Evolutionary conservation across 1,140 invertebrate genomes (phyloP), one percentile per base, ranked within the genome.

Genomic region (Caligus rogercresseyi): DNA sequence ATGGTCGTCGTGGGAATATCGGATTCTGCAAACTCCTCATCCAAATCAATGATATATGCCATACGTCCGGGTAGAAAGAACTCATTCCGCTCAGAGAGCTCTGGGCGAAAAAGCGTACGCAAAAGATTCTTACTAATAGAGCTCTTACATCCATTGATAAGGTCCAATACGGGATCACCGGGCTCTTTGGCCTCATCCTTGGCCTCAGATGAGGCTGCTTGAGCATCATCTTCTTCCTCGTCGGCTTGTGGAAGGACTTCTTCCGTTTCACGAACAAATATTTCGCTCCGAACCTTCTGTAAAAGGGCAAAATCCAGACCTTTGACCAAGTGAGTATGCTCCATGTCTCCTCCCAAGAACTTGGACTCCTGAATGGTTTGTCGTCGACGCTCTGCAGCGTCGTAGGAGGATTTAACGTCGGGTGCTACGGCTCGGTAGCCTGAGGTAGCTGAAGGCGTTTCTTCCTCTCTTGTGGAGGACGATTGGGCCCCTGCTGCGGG

Each of bases 251-350:
- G 7, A 56, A 18, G 18, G 4, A 25, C 2, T 21, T 25, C 54
- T 43, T 62, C 60, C 1, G 26, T 20, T 26, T 63, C 61, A n/a
- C 61, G 52, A 56, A 15, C 15, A 23, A 31, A n/a, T 57, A 57
- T 65, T 21, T 65, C 54, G 58, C 62, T 55, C 4, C 76, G 70
- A 3, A 77, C 75, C 76, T 98, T 98, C 73, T 98, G 92, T 54
- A 99, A 74, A n/a, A 99, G 75, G 4, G 95, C 95, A 77, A 96
- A 99, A 83, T 99, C 96, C 11, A 99, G 78, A 74, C 96, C 96
- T 78, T 98, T 98, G 59, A 99, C 95, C 78, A 99, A 94, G 76
- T 99, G 96, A 74, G 96, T 99, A 70, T 99, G 95, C 68, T 98
- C 93, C 86, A 99, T 97, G 74, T 99, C 96, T 82, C 96, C 96